Conservation (phyloP, 2,888 invertebrate species). For the Clitarchus hookeri region DNA sequence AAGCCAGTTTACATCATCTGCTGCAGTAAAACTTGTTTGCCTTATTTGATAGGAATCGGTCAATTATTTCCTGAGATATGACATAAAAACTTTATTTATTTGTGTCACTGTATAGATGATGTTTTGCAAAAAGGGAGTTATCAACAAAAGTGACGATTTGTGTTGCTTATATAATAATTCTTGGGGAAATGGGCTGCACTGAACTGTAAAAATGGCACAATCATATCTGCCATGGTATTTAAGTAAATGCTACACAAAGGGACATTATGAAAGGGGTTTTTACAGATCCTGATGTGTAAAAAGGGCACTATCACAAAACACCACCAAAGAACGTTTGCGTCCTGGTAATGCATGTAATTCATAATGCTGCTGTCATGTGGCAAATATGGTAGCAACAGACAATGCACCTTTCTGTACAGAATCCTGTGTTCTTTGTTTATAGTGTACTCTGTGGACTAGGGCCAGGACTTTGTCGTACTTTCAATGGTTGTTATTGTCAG, state of each 20-base stretch:
- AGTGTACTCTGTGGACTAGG: background rate
- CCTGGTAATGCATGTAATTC: too few relatives aligned
- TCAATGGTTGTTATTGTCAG: background rate
- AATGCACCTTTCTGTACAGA: background rate
- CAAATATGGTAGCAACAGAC: too few relatives aligned
- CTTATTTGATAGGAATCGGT: too few relatives aligned
- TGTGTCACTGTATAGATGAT: too few relatives aligned
- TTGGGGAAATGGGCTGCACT: background rate
- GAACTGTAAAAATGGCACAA: background rate
- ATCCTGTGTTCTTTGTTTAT: background rate
- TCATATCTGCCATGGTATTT: background rate
- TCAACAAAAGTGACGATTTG: slow-evolving; percentile 1
- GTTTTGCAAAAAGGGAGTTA: slow-evolving; percentile 7
- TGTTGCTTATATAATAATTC: background rate
- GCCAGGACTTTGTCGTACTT: too few relatives aligned
- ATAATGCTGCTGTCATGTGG: too few relatives aligned
- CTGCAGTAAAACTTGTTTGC: too few relatives aligned
- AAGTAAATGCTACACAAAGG: background rate
- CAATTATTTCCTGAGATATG: too few relatives aligned
- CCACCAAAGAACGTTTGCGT: background rate
- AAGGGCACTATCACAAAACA: slow-evolving; percentile 5
- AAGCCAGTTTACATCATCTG: too few relatives aligned
- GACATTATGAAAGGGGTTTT: background rate
- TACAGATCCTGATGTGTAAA: background rate
- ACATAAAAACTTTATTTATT: too few relatives aligned